Percentiles rank a stretch among this genome's conserved stretches.
These are phyloP conservation scores for Parazoanthus swiftii DNA, from an alignment of 92 coral and sea anemone species.

Conservation along the genomic window DNA sequence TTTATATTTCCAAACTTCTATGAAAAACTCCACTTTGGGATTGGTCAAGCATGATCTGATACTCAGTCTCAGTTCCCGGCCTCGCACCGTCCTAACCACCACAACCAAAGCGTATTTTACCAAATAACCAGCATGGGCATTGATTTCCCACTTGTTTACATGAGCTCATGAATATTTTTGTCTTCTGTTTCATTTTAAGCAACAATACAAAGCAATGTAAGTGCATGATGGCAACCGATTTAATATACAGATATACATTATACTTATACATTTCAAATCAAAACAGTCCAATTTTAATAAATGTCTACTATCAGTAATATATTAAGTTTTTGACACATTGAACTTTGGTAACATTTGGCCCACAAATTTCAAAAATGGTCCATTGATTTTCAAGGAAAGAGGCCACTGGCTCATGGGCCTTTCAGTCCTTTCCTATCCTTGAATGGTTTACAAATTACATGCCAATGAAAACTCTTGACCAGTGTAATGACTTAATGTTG, in stretches of 20 bases:
- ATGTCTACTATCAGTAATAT: background rate
- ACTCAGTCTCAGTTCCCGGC: background rate
- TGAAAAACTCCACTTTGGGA: background rate
- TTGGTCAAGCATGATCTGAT: background rate
- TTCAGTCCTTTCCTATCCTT: background rate
- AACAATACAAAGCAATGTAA: no score
- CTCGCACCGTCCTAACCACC: constrained; percentile 2
- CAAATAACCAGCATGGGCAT: background rate
- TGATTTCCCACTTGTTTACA: no score
- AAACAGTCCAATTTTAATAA: no score
- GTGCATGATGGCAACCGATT: no score
- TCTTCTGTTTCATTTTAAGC: no score
- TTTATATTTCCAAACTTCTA: constrained; percentile 16
- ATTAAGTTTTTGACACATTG: background rate
- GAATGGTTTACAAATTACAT: background rate
- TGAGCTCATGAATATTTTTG: background rate
- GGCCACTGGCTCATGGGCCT: background rate
- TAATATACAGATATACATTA: no score
- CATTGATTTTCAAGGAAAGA: background rate
- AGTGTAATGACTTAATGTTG: no score
- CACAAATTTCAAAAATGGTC: constrained; percentile 1
- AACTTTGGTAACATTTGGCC: background rate
- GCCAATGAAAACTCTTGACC: no score
- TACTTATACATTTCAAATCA: background rate
- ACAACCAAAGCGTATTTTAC: background rate